phyloP scores from a whole-genome alignment of 2,888 invertebrate species.

The Yponomeuta plumbellus region DNA sequence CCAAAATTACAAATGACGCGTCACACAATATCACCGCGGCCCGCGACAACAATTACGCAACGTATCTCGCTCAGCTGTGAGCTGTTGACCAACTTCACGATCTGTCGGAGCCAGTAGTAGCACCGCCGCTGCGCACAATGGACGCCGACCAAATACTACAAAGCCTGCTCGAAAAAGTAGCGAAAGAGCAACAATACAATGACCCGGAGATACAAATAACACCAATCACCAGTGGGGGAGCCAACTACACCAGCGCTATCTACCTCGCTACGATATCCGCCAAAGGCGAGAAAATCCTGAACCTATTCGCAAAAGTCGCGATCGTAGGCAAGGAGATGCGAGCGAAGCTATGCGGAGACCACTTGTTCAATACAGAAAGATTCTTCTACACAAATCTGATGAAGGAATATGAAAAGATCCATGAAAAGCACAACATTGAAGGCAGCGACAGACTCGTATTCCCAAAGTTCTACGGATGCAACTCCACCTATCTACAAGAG shows the following conservation, averaged over 20 bases:
- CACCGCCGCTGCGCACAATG: not conserved
- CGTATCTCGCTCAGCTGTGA: not conserved
- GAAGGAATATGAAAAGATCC: conserved; percentile 16
- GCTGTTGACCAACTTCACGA: not conserved
- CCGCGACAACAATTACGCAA: not conserved
- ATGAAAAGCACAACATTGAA: conserved; percentile 21
- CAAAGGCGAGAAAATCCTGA: conserved; percentile 26
- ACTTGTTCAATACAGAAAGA: conserved; percentile 16
- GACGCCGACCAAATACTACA: conserved; percentile 13
- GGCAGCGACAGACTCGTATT: conserved; percentile 19
- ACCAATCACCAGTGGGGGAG: conserved; percentile 34
- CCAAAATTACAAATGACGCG: too few relatives aligned
- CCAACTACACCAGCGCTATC: conserved; percentile 38
- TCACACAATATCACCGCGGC: too few relatives aligned
- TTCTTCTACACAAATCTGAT: conserved; percentile 15
- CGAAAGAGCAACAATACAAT: conserved; percentile 6
- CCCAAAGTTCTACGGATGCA: conserved; percentile 27
- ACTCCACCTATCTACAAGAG: conserved; percentile 25
- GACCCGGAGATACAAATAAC: conserved; percentile 6
- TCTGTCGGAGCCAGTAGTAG: not conserved
- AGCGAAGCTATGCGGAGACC: conserved; percentile 25
- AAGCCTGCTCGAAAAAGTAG: conserved; percentile 14
- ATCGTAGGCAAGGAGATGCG: conserved; percentile 38
- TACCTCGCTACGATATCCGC: conserved; percentile 27
- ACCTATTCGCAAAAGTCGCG: conserved; percentile 47